Conservation (phyloP, 2,888 invertebrate species). For the Furcula furcula region DNA sequence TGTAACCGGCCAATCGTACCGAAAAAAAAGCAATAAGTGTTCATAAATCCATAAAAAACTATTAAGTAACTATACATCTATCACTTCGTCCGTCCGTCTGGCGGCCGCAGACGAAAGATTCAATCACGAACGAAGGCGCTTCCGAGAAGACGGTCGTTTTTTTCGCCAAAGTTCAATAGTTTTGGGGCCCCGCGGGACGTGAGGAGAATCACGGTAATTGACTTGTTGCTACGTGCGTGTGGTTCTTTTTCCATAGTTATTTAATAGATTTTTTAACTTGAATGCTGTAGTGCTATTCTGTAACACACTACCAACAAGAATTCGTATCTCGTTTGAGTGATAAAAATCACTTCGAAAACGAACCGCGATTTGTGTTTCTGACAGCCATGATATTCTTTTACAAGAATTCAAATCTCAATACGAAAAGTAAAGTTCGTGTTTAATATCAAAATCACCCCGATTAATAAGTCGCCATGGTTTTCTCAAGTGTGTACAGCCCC, state of each 20-base stretch:
- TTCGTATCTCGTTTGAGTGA: too few species aligned
- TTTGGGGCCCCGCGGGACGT: conserved; percentile 43
- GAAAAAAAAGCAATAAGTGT: conserved; percentile 48
- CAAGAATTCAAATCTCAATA: too few species aligned
- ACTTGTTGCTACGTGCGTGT: conserved; percentile 14
- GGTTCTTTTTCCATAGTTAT: conserved; percentile 6
- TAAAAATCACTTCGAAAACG: too few species aligned
- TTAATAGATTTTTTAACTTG: conserved; percentile 1
- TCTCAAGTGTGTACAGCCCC: too few species aligned
- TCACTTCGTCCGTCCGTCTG: conserved; percentile 44
- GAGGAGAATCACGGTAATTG: conserved; percentile 14
- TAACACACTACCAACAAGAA: too few species aligned
- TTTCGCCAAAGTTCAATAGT: conserved; percentile 50
- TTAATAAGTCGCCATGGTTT: too few species aligned
- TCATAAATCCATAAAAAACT: conserved; percentile 47
- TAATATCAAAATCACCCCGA: too few species aligned
- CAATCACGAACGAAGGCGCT: conserved; percentile 65
- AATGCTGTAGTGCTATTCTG: too few species aligned
- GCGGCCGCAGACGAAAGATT: conserved; percentile 64
- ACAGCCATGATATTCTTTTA: too few species aligned
- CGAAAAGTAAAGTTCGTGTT: too few species aligned
- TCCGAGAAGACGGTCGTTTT: conserved; percentile 61
- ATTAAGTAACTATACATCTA: conserved; percentile 51
- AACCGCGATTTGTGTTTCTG: too few species aligned
- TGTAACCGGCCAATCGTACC: conserved; percentile 22